Conservation (phyloP, 2,888 invertebrate genomes). For the Colostygia pectinataria region DNA sequence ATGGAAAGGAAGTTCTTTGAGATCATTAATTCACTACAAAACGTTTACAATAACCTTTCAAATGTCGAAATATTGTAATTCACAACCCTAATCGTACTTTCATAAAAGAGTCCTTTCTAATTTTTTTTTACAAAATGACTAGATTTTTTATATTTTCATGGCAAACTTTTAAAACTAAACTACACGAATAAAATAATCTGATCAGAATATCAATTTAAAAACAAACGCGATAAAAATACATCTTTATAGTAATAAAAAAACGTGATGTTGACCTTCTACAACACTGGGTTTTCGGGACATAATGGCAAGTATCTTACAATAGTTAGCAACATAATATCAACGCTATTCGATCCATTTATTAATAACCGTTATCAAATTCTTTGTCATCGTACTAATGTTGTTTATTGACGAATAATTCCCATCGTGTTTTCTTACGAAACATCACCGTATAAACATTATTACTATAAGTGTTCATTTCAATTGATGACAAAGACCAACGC, state of each 20-base stretch:
- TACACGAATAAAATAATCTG: constrained; percentile 21
- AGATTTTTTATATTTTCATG: constrained; percentile 66
- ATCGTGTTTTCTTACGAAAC: constrained; percentile 16
- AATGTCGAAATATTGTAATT: constrained; percentile 72
- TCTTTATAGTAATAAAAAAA: constrained; percentile 27
- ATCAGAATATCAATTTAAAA: constrained; percentile 35
- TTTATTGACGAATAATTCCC: constrained; percentile 21
- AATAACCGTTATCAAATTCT: constrained; percentile 24
- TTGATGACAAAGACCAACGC: constrained; percentile 27
- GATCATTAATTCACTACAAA: constrained; percentile 66
- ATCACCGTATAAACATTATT: constrained; percentile 5
- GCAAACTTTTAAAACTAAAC: constrained; percentile 50
- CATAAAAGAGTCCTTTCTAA: constrained; percentile 55
- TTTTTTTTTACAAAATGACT: constrained; percentile 70
- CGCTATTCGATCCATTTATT: constrained; percentile 11
- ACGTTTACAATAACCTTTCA: constrained; percentile 54
- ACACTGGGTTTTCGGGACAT: constrained; percentile 48
- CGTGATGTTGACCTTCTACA: constrained; percentile 35
- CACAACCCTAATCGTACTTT: constrained; percentile 78
- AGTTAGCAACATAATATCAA: constrained; percentile 33
- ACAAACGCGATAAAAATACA: constrained; percentile 42
- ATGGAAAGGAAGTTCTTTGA: constrained; percentile 66
- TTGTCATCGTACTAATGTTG: constrained; percentile 24
- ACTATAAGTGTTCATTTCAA: background rate
- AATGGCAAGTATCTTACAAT: constrained; percentile 52